Percentiles rank a stretch among this genome's conserved stretches.
phyloP scores from a whole-genome alignment of 2,113 vertebrate genomes.

The Lophius piscatorius region DNA sequence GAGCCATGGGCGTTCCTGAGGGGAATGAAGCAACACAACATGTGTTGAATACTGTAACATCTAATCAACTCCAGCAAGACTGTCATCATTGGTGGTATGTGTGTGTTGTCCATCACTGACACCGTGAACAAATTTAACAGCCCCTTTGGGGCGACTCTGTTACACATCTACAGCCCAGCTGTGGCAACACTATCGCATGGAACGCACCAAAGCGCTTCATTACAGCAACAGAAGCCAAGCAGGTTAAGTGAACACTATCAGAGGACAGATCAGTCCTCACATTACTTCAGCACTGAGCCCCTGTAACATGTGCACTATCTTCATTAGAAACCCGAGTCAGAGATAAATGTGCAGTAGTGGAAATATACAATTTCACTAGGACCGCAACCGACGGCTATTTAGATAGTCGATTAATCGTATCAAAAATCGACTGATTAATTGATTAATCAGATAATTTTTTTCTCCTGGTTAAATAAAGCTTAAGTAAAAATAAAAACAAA shows the following conservation, averaged over 20 bases:
- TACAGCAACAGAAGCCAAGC: conserved; percentile 39
- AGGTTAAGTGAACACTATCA: conserved; percentile 43
- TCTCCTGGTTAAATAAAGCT: too few species aligned
- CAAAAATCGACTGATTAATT: too few species aligned
- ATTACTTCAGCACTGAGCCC: conserved; percentile 3
- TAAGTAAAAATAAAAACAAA: too few species aligned
- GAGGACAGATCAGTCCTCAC: conserved; percentile 28
- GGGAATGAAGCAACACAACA: conserved; percentile 18
- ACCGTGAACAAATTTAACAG: conserved; percentile 61
- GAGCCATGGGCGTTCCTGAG: conserved; percentile 86
- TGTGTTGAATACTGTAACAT: background rate
- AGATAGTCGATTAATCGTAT: too few species aligned
- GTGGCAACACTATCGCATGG: conserved; percentile 53
- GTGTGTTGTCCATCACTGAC: conserved; percentile 29
- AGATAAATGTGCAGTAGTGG: conserved; percentile 9
- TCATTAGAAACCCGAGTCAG: too few species aligned
- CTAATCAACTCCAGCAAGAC: background rate
- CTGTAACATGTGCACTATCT: conserved; percentile 1
- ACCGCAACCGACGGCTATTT: too few species aligned
- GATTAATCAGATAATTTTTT: too few species aligned
- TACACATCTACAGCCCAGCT: conserved; percentile 27
- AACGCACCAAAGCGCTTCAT: conserved; percentile 43
- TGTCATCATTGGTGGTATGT: conserved; percentile 11
- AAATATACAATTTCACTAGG: background rate
- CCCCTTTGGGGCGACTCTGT: conserved; percentile 40